Base-by-base conservation (phyloP, 2,888 invertebrate genomes). In the Tenthredo amoena region DNA sequence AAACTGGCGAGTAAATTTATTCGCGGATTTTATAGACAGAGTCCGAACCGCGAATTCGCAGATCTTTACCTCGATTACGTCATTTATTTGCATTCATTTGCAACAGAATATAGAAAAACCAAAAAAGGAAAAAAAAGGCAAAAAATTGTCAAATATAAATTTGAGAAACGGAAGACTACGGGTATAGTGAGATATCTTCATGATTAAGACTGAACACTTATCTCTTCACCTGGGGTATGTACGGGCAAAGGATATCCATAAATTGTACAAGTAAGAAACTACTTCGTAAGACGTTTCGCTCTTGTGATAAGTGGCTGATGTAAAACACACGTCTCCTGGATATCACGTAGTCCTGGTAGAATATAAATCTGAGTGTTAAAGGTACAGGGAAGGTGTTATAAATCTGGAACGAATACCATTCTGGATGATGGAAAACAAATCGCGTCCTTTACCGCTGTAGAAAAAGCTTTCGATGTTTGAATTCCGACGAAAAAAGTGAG, bases 231-330 rank as follows among this genome's bases (percentile, higher is more conserved):
- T 31, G 3, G 15, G 40, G 71, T n/a, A 34, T 0, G 9, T 2
- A 26, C 21, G 4, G 43, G 43, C 2, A 47, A 47, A 26, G 9
- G 74, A 26, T 77, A 55, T 58, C 47, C 47, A 77, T 58, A 37
- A 77, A 77, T 77, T 77, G 10, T 55, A 18, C 15, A 37, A 77
- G 9, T 6, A 62, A 62, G 10, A 26, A 62, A 12, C 12, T 58
- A 79, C 55, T 79, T 10, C n/a, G 6, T 10, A n/a, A 65, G n/a
- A 65, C 40, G 65, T 82, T 82, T 82, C 26, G 62, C 37, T 12
- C 34, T 9, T 15, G 65, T 65, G 81, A 79, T 68, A 85, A 81
- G 79, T 81, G 85, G 79, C 43, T 50, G 85, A 85, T 47, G 85
- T 82, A 82, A 82, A 82, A 65, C 65, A 82, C 65, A 82, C 65